Percentiles rank a stretch among this genome's conserved stretches.
phyloP scores from a whole-genome alignment of 2,113 vertebrate species.

The Mionectes macconnelli region DNA sequence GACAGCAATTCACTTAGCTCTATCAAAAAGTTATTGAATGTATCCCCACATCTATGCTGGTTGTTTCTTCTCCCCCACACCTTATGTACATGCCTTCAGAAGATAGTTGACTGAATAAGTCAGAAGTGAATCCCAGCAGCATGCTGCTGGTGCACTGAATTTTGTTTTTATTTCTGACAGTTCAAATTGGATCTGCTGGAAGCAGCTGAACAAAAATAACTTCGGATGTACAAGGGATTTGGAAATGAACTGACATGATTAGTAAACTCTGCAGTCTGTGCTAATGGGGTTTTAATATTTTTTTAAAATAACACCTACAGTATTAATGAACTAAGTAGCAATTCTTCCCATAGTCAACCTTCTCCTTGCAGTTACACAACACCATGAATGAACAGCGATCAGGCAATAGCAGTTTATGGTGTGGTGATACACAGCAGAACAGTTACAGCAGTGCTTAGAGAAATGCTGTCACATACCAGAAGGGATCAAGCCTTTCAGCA shows the following conservation, averaged over 20 bases:
- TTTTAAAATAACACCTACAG: neutral
- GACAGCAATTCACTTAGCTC: neutral
- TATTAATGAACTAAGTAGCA: neutral
- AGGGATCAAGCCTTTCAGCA: neutral
- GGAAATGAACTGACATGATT: neutral
- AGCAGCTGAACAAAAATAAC: neutral
- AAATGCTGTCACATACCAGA: neutral
- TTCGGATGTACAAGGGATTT: neutral
- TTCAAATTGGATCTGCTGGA: neutral
- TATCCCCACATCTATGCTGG: rapidly evolving
- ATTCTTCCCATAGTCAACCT: neutral
- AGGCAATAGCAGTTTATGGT: rapidly evolving
- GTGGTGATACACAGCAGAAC: neutral
- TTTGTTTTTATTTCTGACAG: neutral
- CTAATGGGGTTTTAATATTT: neutral
- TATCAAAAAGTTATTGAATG: neutral
- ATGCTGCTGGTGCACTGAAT: neutral
- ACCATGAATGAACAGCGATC: neutral
- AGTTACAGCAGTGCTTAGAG: neutral
- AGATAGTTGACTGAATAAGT: neutral
- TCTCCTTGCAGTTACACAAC: neutral
- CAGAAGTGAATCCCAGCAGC: neutral
- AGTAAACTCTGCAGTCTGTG: neutral
- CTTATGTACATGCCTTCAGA: neutral
- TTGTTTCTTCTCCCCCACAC: neutral